Percentiles rank a stretch among this genome's conserved stretches.
phyloP scores from a whole-genome alignment of 2,113 vertebrate species.

The Gymnogyps californianus region DNA sequence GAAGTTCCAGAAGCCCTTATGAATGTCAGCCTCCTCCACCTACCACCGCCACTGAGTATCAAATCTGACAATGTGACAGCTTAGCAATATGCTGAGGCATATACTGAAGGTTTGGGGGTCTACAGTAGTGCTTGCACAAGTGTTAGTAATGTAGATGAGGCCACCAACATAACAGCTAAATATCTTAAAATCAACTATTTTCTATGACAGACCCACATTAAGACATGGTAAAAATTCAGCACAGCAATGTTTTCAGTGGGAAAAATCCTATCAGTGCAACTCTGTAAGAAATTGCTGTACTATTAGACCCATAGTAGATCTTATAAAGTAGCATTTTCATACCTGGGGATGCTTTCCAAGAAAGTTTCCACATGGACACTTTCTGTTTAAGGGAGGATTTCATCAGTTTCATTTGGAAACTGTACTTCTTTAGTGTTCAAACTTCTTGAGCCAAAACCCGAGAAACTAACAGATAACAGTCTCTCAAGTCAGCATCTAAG shows the following conservation, averaged over 20 bases:
- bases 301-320: not conserved
- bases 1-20: not conserved
- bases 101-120: not conserved
- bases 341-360: not conserved
- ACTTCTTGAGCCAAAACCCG: not conserved
- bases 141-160: not conserved
- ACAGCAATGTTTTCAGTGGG: not conserved
- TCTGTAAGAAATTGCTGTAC: not conserved
- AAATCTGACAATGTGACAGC: not conserved
- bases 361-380: not conserved
- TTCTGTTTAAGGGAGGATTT: not conserved
- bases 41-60: not conserved
- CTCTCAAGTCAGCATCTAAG: not conserved
- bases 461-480: not conserved
- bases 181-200: not conserved
- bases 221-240: not conserved
- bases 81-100: not conserved
- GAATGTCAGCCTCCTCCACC: not conserved
- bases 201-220: not conserved
- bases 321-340: not conserved
- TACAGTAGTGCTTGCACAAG: not conserved
- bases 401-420: not conserved
- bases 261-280: not conserved
- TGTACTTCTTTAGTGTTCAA: not conserved
- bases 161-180: not conserved